These are phyloP conservation scores for Spinus pinus DNA, from an alignment of 2,797 vertebrate species.

Conservation along the genomic window DNA sequence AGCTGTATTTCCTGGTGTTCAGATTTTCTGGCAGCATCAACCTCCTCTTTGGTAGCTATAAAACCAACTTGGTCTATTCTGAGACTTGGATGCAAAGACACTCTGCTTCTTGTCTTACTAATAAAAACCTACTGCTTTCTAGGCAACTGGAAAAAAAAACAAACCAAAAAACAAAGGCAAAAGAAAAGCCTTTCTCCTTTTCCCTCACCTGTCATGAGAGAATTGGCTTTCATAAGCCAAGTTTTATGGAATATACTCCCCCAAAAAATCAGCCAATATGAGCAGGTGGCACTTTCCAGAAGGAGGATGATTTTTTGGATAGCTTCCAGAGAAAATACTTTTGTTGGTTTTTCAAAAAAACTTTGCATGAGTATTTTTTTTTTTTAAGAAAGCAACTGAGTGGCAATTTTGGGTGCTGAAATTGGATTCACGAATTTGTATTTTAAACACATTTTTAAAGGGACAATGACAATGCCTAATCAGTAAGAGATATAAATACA, in stretches of 20 bases:
- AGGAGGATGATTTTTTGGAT: not conserved
- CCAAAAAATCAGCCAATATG: not conserved
- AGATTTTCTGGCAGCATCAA: not conserved
- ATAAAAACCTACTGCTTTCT: not conserved
- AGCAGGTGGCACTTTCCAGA: not conserved
- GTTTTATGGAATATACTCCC: not conserved
- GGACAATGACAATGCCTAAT: not conserved
- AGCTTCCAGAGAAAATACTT: not conserved
- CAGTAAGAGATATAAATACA: not conserved
- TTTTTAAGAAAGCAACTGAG: not conserved
- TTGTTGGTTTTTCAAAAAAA: not conserved
- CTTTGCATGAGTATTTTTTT: not conserved
- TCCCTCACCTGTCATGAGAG: not conserved
- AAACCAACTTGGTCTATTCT: not conserved
- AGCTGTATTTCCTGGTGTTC: not conserved
- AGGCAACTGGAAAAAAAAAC: not conserved
- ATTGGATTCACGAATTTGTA: not conserved
- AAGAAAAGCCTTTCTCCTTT: not conserved
- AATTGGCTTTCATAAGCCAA: not conserved
- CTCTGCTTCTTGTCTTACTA: not conserved
- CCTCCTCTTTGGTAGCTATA: not conserved
- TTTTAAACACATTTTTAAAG: not conserved
- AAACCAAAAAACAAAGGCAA: accelerated
- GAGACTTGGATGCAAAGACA: not conserved
- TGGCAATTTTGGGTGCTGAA: not conserved